Conservation (phyloP, 2,888 invertebrate genomes). For the Cheilosia vernalis region DNA sequence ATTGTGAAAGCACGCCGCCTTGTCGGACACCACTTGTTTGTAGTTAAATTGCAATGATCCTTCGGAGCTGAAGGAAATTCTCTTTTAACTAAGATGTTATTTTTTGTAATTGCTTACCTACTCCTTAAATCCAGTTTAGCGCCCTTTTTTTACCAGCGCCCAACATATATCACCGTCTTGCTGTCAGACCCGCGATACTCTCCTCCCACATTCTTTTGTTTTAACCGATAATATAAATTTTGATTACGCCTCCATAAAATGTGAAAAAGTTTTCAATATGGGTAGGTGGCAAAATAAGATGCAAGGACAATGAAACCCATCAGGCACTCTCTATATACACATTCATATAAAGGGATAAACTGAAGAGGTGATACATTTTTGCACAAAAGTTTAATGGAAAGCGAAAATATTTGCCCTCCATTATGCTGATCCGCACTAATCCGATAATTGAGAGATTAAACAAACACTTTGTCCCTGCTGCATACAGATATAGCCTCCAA, state of each 20-base stretch:
- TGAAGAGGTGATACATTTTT: conserved; percentile 65
- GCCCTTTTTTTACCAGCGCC: neutral
- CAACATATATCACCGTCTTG: neutral
- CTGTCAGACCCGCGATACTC: neutral
- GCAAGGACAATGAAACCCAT: conserved; percentile 23
- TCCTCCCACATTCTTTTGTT: conserved; percentile 15
- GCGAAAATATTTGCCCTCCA: conserved; percentile 69
- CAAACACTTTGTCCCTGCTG: conserved; percentile 50
- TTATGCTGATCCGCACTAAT: conserved; percentile 71
- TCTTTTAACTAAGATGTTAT: too few species aligned
- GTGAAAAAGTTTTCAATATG: conserved; percentile 28
- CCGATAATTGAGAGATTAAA: conserved; percentile 75
- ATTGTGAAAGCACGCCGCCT: too few species aligned
- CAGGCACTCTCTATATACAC: neutral
- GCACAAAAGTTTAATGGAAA: conserved; percentile 66
- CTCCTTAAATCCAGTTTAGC: too few species aligned
- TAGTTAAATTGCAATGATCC: too few species aligned
- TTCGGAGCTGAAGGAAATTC: too few species aligned
- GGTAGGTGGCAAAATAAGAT: neutral
- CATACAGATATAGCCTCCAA: conserved; percentile 1
- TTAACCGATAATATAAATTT: conserved; percentile 32
- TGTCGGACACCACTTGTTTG: too few species aligned
- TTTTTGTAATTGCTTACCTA: too few species aligned
- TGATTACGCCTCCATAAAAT: conserved; percentile 40
- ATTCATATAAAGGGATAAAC: conserved; percentile 27